Evolutionary conservation across 2,797 vertebrate genomes (phyloP), one percentile per base, ranked within the genome.

Genomic region (Neomorphus geoffroyi): DNA sequence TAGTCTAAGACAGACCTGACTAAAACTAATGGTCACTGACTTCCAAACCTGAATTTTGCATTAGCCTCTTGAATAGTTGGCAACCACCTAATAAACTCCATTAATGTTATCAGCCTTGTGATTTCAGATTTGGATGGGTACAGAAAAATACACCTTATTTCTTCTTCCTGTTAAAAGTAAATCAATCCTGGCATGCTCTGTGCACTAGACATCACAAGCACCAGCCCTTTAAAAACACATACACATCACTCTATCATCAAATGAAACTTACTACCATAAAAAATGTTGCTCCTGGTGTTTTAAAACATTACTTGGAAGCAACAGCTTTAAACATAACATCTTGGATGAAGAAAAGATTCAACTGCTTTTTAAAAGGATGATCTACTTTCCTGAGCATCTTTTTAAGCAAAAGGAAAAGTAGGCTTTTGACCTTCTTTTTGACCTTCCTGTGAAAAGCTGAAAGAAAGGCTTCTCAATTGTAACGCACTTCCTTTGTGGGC

Each of bases 401-500:
- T 79, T 57, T 27, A 85, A 48, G 27, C 37, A 39, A 45, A 80
- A 79, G 5, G 2, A 32, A 69, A 79, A 61, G 28, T 1, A 19
- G 45, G 67, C 13, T 82, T 81, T 2, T 30, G 7, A 48, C 12
- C 70, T 39, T 54, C 21, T 46, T 85, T 82, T 24, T 70, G 33
- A 75, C 8, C 16, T 13, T 62, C 75, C 22, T 33, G 32, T 43
- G 65, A 85, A 71, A 67, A 69, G 30, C 51, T 18, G 33, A 13
- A 72, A 60, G 33, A 13, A 72, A 60, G 19, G 24, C 2, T 45
- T 69, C 33, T 78, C n/a, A 74, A 19, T 15, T 71, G 9, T 4
- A 51, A 35, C 7, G 48, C 1, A 1, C 22, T 39, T 69, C 41
- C 35, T 60, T 51, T 1, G 1, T 0, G 3, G 66, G 67, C 54